Evolutionary conservation across 2,888 invertebrate genomes (phyloP).

Genomic region (Miltochrista miniata): DNA sequence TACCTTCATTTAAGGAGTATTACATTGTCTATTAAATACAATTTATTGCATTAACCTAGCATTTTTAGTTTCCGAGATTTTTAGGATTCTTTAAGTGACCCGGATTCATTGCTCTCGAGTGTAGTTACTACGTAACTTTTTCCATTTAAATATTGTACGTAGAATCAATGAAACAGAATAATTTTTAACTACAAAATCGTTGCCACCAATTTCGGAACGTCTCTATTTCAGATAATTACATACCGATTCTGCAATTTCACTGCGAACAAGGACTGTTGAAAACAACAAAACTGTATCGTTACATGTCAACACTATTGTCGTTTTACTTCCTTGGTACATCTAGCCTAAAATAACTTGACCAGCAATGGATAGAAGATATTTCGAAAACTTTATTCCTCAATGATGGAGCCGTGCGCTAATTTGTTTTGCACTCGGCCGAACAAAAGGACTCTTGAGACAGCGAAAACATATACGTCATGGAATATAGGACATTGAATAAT

Average conservation of each 20-base stretch:
- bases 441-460: constrained; percentile 17
- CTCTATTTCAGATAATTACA: constrained; percentile 6
- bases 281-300: not conserved
- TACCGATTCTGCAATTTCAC: constrained; percentile 1
- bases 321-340: not conserved
- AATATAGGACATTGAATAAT: not conserved
- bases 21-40: too few species aligned
- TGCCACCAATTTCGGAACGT: constrained; percentile 16
- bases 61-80: too few species aligned
- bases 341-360: not conserved
- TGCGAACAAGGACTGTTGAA: not conserved
- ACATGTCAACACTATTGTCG: not conserved
- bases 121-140: too few species aligned
- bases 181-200: not conserved
- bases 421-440: constrained; percentile 47
- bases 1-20: too few species aligned
- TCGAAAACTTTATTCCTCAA: not conserved
- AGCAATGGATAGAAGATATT: constrained; percentile 15
- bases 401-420: constrained; percentile 43
- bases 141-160: not conserved
- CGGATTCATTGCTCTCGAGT: too few species aligned
- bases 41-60: too few species aligned
- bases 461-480: not conserved
- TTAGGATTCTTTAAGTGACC: too few species aligned
- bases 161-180: not conserved